A percentile compares a stretch with the other conserved stretches of the same genome.
These are phyloP conservation scores for Lutjanus campechanus DNA, from an alignment of 2,797 vertebrate genomes.

Conservation along the genomic window DNA sequence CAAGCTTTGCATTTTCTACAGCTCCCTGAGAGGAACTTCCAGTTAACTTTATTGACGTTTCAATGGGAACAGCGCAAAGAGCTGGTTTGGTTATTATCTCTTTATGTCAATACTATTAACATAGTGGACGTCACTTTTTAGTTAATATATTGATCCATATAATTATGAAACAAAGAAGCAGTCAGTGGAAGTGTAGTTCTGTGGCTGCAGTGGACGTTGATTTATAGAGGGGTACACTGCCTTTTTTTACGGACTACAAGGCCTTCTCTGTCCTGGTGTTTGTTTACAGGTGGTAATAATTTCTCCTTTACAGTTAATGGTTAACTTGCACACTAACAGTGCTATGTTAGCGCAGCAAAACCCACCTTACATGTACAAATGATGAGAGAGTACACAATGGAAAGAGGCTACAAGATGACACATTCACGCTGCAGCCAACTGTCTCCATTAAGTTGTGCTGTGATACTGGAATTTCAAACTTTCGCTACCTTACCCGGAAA, in stretches of 20 bases:
- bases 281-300: conserved; percentile 31
- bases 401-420: background rate
- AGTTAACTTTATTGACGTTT: conserved; percentile 45
- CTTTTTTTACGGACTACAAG: conserved; percentile 29
- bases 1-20: conserved; percentile 31
- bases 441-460: too few species aligned
- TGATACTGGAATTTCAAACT: too few species aligned
- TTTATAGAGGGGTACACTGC: conserved; percentile 10
- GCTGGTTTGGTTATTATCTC: conserved; percentile 28
- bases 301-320: conserved; percentile 66
- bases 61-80: background rate
- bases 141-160: conserved; percentile 57
- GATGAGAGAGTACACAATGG: conserved; percentile 11
- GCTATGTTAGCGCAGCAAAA: background rate
- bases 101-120: conserved; percentile 42
- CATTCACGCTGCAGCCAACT: background rate
- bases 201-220: background rate
- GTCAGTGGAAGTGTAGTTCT: background rate
- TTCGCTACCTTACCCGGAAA: too few species aligned
- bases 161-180: conserved; percentile 27
- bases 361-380: background rate
- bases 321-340: conserved; percentile 63
- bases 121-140: conserved; percentile 30
- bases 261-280: conserved; percentile 17
- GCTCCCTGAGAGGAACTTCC: conserved; percentile 32